Conservation (phyloP, 2,113 vertebrate species). For the Bothrops jararaca region DNA sequence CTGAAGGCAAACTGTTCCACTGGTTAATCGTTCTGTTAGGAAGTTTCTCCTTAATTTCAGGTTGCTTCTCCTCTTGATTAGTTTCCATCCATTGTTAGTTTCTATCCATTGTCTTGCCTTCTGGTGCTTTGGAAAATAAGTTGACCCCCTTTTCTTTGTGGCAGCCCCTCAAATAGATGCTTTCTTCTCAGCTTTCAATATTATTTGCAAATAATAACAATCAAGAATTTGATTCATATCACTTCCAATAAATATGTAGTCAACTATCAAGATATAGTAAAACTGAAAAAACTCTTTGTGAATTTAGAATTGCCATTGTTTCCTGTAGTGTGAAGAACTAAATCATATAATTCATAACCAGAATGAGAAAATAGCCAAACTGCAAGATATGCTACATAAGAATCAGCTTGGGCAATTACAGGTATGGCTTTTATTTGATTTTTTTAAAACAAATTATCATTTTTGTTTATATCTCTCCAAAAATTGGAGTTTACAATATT, state of each 20-base stretch:
- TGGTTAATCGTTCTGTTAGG: neutral
- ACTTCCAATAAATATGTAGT: too few relatives aligned
- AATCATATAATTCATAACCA: slow-evolving; percentile 80
- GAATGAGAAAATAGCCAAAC: slow-evolving; percentile 80
- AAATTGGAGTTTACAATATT: neutral
- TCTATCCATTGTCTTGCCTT: neutral
- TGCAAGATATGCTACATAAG: slow-evolving; percentile 77
- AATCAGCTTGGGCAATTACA: slow-evolving; percentile 79
- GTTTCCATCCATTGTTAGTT: neutral
- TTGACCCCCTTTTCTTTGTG: too few relatives aligned
- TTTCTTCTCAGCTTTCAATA: neutral
- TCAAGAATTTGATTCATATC: too few relatives aligned
- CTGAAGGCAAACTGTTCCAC: neutral
- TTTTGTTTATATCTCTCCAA: neutral
- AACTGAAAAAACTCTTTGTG: too few relatives aligned
- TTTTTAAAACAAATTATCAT: neutral
- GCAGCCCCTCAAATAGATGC: neutral
- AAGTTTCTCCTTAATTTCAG: neutral
- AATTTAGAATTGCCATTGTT: slow-evolving; percentile 33
- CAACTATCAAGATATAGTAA: too few relatives aligned
- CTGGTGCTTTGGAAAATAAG: too few relatives aligned
- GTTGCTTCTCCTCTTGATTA: neutral
- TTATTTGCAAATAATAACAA: neutral
- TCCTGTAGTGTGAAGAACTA: slow-evolving; percentile 79
- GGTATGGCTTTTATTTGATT: slow-evolving; percentile 52